phyloP scores from a whole-genome alignment of 2,888 invertebrate genomes.

The Isoperla grammatica region DNA sequence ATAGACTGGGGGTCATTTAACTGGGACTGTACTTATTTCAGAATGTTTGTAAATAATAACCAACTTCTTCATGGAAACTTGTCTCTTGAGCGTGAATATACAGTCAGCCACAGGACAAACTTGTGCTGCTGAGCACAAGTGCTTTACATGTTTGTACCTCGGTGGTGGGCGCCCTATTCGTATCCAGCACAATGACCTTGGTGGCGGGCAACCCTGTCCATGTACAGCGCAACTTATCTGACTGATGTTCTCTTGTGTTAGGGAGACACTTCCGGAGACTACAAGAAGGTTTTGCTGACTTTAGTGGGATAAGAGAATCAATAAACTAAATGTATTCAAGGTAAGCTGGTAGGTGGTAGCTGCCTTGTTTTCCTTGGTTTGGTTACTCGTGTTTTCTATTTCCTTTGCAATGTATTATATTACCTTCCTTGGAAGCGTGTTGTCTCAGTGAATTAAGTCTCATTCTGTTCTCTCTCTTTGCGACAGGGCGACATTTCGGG shows the following conservation, averaged over 20 bases:
- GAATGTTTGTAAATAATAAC: too few species aligned
- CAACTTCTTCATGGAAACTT: too few species aligned
- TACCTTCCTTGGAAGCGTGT: background rate
- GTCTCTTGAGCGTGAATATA: too few species aligned
- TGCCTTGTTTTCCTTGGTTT: background rate
- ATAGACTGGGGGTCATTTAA: too few species aligned
- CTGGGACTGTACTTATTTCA: too few species aligned
- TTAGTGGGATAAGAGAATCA: constrained; percentile 47
- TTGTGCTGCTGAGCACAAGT: too few species aligned
- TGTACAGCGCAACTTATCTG: background rate
- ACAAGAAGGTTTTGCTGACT: constrained; percentile 83
- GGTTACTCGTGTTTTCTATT: background rate
- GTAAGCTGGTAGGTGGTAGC: background rate
- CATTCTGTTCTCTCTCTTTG: constrained; percentile 45
- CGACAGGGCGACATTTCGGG: constrained; percentile 63
- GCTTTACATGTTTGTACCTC: too few species aligned
- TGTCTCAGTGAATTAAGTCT: constrained; percentile 32
- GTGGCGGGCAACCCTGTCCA: too few species aligned
- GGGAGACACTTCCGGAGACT: constrained; percentile 91
- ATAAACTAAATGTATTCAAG: too few species aligned
- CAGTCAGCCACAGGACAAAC: too few species aligned
- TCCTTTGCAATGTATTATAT: background rate
- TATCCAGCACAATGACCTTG: too few species aligned
- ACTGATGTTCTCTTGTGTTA: constrained; percentile 51
- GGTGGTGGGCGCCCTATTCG: too few species aligned